A percentile compares a stretch with the other conserved stretches of the same genome.
Evolutionary conservation across 2,797 vertebrate genomes (phyloP).

Genomic region (Hemitrygon akajei): DNA sequence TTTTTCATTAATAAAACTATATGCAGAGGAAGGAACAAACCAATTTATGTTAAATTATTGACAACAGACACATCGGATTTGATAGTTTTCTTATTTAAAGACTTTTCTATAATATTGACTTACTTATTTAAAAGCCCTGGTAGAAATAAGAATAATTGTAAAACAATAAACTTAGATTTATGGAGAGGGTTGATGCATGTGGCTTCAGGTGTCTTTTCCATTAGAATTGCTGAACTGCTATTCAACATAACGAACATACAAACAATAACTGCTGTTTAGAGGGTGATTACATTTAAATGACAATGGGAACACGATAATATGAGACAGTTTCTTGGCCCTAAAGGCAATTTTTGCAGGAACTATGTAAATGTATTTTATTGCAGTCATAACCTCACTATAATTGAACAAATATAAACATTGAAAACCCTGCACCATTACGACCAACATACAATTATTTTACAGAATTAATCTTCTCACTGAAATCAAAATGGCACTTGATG

Average conservation of each 20-base stretch:
- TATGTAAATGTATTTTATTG: background rate
- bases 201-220: background rate
- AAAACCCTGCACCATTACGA: background rate
- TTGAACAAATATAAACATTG: slow-evolving; percentile 4
- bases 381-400: background rate
- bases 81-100: background rate
- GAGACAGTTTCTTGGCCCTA: background rate
- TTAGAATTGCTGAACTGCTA: background rate
- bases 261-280: background rate
- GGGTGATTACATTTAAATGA: background rate
- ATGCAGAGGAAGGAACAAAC: background rate
- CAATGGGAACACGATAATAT: background rate
- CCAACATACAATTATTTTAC: background rate
- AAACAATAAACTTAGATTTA: background rate
- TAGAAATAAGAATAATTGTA: background rate
- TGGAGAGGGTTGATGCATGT: background rate
- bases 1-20: background rate
- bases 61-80: background rate
- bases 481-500: background rate
- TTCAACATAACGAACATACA: background rate
- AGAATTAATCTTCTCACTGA: slow-evolving; percentile 3
- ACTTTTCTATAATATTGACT: background rate
- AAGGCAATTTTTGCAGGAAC: background rate
- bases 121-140: background rate
- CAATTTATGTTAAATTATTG: background rate